Evolutionary conservation across 2,113 vertebrate species (phyloP), one percentile per base, ranked within the genome.

Genomic region (Motacilla tschutschensis): DNA sequence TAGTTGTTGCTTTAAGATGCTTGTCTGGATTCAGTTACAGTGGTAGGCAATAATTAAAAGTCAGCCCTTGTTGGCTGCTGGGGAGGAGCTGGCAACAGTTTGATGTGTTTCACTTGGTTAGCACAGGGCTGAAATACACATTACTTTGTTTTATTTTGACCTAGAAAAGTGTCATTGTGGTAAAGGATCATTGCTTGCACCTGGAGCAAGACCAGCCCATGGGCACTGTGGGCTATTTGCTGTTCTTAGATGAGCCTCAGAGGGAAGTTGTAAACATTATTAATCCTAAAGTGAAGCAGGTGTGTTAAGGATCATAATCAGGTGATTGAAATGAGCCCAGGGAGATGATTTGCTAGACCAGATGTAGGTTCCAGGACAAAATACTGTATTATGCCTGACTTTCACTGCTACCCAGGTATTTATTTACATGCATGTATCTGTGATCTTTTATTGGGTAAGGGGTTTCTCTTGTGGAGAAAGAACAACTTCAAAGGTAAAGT

Each of bases 401-500:
- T 78, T 54, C 17, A 13, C 19, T 60, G 71, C 14, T 16, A 20
- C 6, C 10, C 7, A 7, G 33, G 0, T 8, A 11, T 18, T 79
- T 43, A 25, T 62, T 47, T 69, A 9, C n/a, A 54, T 26, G 4
- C 0, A 0, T 15, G 2, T 7, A 2, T 65, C 5, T 5, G 9
- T 21, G 19, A 19, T 33, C 14, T 59, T 38, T 10, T 28, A 6
- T 19, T 62, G 31, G 8, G 6, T 19, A 44, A 51, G 25, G 46
- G 20, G 12, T 53, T 67, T 59, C 6, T 71, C 2, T 55, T 2
- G 17, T 4, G 16, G n/a, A 43, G 21, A 6, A 69, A 69, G 43
- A 80, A 10, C 28, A 64, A 8, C 24, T 79, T 60, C 18, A 62
- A 74, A 80, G 53, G 3, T 41, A 17, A 83, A 86, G 19, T 31